phyloP scores from a whole-genome alignment of 1,140 invertebrate genomes.

The Nasonia vitripennis region DNA sequence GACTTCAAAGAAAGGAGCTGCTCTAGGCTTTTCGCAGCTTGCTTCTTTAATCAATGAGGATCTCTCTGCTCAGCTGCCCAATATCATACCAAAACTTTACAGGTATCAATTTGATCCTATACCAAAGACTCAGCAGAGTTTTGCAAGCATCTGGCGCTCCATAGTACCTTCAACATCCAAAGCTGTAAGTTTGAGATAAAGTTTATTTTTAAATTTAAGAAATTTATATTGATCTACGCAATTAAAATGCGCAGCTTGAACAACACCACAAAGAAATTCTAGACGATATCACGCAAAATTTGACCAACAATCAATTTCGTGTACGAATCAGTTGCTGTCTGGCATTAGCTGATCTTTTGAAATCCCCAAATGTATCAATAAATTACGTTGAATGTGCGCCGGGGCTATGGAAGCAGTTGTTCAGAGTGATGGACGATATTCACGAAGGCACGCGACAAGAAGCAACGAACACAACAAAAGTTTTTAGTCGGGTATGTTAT shows the following conservation, averaged over 20 bases:
- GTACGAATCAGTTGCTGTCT: conserved; percentile 93
- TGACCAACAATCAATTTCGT: conserved; percentile 90
- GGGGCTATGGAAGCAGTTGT: conserved; percentile 88
- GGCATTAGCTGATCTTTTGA: conserved; percentile 89
- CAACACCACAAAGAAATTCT: conserved; percentile 92
- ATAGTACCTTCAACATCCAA: conserved; percentile 91
- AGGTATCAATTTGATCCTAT: conserved; percentile 94
- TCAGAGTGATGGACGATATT: conserved; percentile 95
- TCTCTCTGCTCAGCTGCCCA: conserved; percentile 86
- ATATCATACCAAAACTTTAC: conserved; percentile 92
- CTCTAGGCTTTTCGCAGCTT: conserved; percentile 92
- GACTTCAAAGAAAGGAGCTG: conserved; percentile 95
- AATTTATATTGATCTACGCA: not conserved
- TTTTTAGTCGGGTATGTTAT: conserved; percentile 84
- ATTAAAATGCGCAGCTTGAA: conserved; percentile 79
- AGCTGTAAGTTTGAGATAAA: conserved; percentile 77
- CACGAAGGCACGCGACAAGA: conserved; percentile 90
- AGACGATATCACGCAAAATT: conserved; percentile 85
- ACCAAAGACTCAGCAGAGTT: conserved; percentile 91
- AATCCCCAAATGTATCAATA: conserved; percentile 70
- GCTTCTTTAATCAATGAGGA: conserved; percentile 88
- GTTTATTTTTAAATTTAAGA: conserved; percentile 16
- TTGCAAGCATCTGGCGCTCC: conserved; percentile 93
- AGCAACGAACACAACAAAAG: conserved; percentile 85
- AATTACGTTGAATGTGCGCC: conserved; percentile 65